A percentile compares a stretch with the other conserved stretches of the same genome.
phyloP scores from a whole-genome alignment of 2,113 vertebrate species.

The Camelus dromedarius region DNA sequence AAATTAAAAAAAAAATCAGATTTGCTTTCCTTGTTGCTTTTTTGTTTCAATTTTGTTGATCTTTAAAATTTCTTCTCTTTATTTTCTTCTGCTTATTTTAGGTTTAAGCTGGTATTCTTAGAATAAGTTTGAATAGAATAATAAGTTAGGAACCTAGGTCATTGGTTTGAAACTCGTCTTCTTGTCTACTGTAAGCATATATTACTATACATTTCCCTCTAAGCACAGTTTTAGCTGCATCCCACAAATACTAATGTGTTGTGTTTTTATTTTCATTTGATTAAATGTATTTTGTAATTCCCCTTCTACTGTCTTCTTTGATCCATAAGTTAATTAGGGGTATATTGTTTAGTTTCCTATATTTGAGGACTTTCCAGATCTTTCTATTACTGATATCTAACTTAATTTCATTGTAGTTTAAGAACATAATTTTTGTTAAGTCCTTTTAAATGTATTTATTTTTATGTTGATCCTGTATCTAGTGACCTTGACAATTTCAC shows the following conservation, averaged over 20 bases:
- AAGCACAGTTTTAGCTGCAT: neutral
- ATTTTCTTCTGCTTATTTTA: constrained; percentile 16
- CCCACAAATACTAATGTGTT: neutral
- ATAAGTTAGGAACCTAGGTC: neutral
- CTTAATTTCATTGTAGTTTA: constrained; percentile 46
- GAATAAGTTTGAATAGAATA: neutral
- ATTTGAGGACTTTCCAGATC: neutral
- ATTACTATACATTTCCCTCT: neutral
- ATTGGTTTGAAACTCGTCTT: neutral
- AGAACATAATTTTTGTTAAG: neutral
- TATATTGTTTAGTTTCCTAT: neutral
- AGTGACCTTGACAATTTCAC: neutral
- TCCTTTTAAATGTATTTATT: neutral
- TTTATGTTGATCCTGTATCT: neutral
- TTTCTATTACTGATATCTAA: constrained; percentile 19
- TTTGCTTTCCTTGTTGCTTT: neutral
- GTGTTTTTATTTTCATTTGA: constrained; percentile 2
- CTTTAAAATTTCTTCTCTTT: neutral
- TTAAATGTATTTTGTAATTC: neutral
- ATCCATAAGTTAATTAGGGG: neutral
- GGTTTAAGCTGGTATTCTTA: neutral
- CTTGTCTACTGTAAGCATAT: neutral
- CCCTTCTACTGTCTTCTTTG: neutral
- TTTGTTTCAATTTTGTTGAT: neutral
- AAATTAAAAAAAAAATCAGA: neutral